These are phyloP conservation scores for Turdus rufiventris DNA, from an alignment of 2,113 vertebrate species.

Conservation along the genomic window DNA sequence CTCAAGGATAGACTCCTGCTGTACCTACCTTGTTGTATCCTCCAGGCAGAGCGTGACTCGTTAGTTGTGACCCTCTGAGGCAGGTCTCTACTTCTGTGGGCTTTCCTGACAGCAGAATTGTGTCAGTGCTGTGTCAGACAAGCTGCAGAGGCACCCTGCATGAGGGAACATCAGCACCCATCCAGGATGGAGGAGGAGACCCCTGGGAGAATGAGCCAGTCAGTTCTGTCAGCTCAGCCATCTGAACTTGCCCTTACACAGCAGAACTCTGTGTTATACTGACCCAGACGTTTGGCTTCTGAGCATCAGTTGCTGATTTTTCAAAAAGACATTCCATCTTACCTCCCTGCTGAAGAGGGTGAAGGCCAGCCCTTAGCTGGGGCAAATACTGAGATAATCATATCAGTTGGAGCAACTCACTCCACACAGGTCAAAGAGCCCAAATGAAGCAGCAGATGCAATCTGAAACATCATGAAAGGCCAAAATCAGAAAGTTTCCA, in stretches of 20 bases:
- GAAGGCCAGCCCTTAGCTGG: neutral
- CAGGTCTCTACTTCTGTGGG: neutral
- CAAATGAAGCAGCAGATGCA: neutral
- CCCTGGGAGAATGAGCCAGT: neutral
- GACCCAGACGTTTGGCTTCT: neutral
- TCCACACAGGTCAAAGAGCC: neutral
- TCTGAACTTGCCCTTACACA: neutral
- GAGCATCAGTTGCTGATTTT: neutral
- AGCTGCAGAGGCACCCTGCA: neutral
- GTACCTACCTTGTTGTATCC: neutral
- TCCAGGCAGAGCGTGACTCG: fast-evolving
- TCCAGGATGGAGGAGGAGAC: fast-evolving
- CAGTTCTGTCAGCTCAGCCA: neutral
- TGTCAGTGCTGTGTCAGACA: neutral
- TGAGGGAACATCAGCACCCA: neutral
- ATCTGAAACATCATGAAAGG: neutral
- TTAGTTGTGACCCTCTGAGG: neutral
- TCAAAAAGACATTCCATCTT: neutral
- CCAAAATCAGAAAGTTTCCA: neutral
- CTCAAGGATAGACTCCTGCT: neutral
- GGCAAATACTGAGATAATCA: neutral
- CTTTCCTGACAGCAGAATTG: neutral
- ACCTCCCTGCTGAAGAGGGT: neutral
- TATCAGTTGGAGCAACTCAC: neutral
- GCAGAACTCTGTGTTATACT: neutral